Percentiles rank a stretch among this genome's conserved stretches.
Conservation (phyloP, 2,888 invertebrate species). For the Pachymerium ferrugineum region DNA sequence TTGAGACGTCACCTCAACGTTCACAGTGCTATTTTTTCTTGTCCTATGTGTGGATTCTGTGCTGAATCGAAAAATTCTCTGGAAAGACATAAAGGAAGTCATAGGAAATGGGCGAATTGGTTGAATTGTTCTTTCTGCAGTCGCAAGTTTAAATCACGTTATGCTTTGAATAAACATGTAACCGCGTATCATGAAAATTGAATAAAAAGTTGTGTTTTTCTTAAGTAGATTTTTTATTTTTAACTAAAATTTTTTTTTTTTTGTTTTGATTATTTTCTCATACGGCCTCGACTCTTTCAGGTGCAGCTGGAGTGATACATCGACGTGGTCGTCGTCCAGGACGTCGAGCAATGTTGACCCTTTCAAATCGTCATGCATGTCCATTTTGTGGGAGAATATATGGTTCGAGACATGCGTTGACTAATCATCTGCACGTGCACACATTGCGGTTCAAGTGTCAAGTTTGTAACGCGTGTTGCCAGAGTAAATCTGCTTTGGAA, state of each 20-base stretch:
- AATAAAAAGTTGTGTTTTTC: neutral
- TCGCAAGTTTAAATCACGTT: neutral
- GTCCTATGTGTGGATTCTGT: neutral
- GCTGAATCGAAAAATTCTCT: neutral
- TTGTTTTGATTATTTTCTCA: neutral
- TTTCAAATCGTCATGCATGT: neutral
- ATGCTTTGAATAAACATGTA: neutral
- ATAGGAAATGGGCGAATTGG: neutral
- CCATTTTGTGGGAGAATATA: neutral
- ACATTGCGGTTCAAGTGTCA: conserved; percentile 22
- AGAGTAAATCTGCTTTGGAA: conserved; percentile 9
- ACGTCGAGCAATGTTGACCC: neutral
- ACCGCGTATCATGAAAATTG: neutral
- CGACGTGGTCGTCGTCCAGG: neutral
- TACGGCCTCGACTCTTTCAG: neutral
- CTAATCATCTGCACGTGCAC: conserved; percentile 10
- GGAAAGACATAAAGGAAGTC: neutral
- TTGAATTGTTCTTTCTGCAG: neutral
- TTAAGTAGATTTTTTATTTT: neutral
- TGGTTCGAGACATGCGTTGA: conserved; percentile 1
- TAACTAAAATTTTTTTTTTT: neutral
- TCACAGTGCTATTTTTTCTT: neutral
- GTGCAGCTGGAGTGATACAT: neutral
- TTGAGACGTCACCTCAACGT: neutral
- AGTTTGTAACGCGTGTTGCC: neutral